These are phyloP conservation scores for Scaptomyza flava DNA, from an alignment of 2,888 invertebrate species.

Conservation along the genomic window DNA sequence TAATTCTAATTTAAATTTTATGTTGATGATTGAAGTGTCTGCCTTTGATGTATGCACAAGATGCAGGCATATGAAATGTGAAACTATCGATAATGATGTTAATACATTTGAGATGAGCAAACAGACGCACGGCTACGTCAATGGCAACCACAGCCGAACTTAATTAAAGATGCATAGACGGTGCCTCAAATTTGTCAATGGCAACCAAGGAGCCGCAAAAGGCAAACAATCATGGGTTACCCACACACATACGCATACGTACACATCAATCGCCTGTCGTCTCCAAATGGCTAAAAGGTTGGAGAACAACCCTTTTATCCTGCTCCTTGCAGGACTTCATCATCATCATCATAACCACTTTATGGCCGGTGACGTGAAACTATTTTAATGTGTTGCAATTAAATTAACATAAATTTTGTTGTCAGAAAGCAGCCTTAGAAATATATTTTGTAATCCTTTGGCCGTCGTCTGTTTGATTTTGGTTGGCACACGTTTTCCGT, in stretches of 20 bases:
- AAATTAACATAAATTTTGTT: conserved; percentile 75
- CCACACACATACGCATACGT: conserved; percentile 9
- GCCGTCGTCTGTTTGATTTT: conserved; percentile 53
- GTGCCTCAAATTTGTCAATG: conserved; percentile 67
- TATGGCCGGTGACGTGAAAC: conserved; percentile 57
- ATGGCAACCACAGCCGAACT: conserved; percentile 47
- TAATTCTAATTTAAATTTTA: conserved; percentile 54
- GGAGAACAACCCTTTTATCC: conserved; percentile 45
- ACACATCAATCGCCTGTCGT: conserved; percentile 58
- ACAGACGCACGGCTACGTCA: conserved; percentile 38
- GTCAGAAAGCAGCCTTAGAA: conserved; percentile 50
- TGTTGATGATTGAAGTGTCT: conserved; percentile 32
- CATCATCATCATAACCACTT: conserved; percentile 13
- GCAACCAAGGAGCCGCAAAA: conserved; percentile 65
- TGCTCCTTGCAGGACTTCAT: conserved; percentile 54
- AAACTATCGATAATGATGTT: conserved; percentile 74
- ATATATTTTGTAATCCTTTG: conserved; percentile 44
- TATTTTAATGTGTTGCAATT: conserved; percentile 80
- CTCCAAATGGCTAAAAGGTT: conserved; percentile 25
- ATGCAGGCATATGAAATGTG: conserved; percentile 61
- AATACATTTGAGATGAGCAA: conserved; percentile 55
- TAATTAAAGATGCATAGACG: conserved; percentile 65
- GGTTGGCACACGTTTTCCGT: conserved; percentile 56
- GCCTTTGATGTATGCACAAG: conserved; percentile 58
- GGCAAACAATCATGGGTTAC: conserved; percentile 56